Conservation (phyloP, 2,888 invertebrate species). For the Micropterix aruncella region DNA sequence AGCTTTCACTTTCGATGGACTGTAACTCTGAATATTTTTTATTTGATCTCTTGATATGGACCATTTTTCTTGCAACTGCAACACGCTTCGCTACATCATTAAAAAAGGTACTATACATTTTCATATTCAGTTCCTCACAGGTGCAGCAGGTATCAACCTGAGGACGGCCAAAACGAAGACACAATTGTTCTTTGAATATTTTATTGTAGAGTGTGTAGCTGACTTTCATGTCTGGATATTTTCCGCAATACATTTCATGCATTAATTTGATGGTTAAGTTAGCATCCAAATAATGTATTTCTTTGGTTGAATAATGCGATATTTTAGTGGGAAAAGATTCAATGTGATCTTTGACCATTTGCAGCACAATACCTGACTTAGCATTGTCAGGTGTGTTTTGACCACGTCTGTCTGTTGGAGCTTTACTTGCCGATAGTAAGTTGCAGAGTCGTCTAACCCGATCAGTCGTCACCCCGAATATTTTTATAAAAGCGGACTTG, state of each 20-base stretch:
- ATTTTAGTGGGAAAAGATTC: neutral
- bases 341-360: neutral
- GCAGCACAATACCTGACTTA: neutral
- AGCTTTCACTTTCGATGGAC: neutral
- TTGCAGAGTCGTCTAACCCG: neutral
- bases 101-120: slow-evolving; percentile 8
- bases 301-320: neutral
- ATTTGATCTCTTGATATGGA: slow-evolving; percentile 13
- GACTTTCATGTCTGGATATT: neutral
- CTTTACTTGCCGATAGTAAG: neutral
- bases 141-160: neutral
- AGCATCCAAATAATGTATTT: neutral
- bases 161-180: neutral
- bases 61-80: slow-evolving; percentile 12
- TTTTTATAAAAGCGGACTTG: neutral
- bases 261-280: neutral
- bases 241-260: neutral
- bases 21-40: slow-evolving; percentile 7
- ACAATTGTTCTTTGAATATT: neutral
- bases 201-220: neutral
- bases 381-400: neutral
- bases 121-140: no score
- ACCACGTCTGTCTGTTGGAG: neutral
- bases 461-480: neutral
- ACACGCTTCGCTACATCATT: slow-evolving; percentile 12